phyloP scores from a whole-genome alignment of 2,113 vertebrate genomes.

The Chloroceryle aenea region DNA sequence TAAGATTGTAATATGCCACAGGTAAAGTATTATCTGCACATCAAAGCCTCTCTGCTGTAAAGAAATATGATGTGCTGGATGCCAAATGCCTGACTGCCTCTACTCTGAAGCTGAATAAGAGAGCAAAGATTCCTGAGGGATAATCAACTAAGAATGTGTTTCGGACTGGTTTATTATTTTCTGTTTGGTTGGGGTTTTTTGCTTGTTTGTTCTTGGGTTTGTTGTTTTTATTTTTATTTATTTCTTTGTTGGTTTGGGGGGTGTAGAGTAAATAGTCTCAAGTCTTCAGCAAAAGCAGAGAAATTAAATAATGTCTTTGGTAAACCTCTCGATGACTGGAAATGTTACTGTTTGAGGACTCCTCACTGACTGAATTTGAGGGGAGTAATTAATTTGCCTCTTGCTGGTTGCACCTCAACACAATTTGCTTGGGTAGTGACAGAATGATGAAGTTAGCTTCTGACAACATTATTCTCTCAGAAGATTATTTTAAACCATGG shows the following conservation, averaged over 20 bases:
- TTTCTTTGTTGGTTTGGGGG: too few relatives aligned
- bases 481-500: not conserved
- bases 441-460: not conserved
- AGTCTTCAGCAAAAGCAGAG: not conserved
- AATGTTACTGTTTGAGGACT: not conserved
- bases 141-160: not conserved
- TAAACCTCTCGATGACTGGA: not conserved
- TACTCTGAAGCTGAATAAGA: not conserved
- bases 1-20: conserved; percentile 17
- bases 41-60: conserved; percentile 35
- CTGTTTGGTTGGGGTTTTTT: not conserved
- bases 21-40: conserved; percentile 53
- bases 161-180: not conserved
- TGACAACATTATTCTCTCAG: not conserved
- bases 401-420: not conserved
- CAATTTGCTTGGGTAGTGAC: not conserved
- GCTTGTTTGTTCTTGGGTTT: too few relatives aligned
- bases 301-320: not conserved
- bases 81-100: not conserved
- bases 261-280: not conserved
- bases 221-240: not conserved
- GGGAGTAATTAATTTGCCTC: not conserved
- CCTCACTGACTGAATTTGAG: not conserved
- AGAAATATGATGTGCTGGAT: conserved; percentile 11
- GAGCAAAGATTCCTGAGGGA: not conserved